Conservation (phyloP, 2,113 vertebrate genomes). For the Syrmaticus mikado region DNA sequence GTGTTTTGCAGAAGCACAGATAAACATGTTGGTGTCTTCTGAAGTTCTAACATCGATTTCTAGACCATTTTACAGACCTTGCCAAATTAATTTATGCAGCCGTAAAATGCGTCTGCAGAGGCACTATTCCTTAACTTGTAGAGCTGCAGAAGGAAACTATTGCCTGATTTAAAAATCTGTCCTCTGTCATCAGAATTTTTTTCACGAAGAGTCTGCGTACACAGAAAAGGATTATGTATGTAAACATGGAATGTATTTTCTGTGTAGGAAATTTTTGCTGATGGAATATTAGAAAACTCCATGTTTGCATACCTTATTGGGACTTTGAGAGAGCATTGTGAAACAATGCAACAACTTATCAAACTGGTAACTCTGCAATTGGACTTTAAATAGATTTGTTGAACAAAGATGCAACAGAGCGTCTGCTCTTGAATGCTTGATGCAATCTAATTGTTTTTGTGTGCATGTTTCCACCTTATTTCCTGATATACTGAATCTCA, state of each 20-base stretch:
- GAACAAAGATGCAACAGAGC: not conserved
- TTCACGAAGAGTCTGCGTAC: not conserved
- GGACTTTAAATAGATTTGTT: not conserved
- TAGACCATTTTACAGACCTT: not conserved
- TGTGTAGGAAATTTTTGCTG: not conserved
- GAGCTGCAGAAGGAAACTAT: not conserved
- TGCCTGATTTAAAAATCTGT: not conserved
- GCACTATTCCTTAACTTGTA: not conserved
- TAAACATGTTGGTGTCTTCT: constrained; percentile 3
- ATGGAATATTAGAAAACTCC: not conserved
- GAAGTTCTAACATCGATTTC: not conserved
- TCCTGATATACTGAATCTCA: not conserved
- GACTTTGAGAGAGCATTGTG: not conserved
- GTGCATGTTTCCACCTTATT: not conserved
- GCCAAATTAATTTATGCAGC: not conserved
- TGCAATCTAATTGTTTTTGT: not conserved
- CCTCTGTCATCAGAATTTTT: not conserved
- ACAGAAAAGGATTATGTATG: not conserved
- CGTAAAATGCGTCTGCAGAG: not conserved
- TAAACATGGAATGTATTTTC: not conserved
- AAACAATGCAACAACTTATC: not conserved
- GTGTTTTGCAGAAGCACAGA: not conserved
- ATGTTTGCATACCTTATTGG: not conserved
- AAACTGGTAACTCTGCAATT: not conserved
- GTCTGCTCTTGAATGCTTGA: not conserved